Evolutionary conservation across 2,113 vertebrate genomes (phyloP), one percentile per base, ranked within the genome.

Genomic region (Microtus richardsoni): DNA sequence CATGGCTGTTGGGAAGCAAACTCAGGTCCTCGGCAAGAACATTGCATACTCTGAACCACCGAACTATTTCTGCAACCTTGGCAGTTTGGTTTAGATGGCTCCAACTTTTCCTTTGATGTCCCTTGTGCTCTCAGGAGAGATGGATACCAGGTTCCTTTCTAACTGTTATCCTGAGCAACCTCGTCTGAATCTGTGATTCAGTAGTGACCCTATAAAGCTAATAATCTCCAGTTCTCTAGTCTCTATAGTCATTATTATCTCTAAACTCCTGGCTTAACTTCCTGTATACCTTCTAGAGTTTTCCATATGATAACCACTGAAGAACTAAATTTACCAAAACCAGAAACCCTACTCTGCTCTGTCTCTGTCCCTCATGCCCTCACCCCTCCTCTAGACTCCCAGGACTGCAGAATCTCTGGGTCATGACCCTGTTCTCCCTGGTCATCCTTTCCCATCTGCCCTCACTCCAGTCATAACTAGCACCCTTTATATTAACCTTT

Each of bases 271-370:
- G 58, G 19, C 0, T 0, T 58, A 66, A 62, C 21, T 74, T 21
- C 7, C 2, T 44, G 10, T 36, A 26, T 74, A 14, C 84, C 93
- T 88, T 96, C 41, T 60, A 85, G 12, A 88, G 22, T 52, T 91
- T 95, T 39, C 89, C 3, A 82, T 21, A 6, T 62, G 58, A 12
- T 73, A 58, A 11, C 3, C 26, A 82, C 52, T 78, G 91, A 19
- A 93, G 44, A 94, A 86, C 19, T 39, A 93, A 77, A 86, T 64
- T 26, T 74, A 73, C 62, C 85, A 84, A 68, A 73, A 33, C 64
- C n/a, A 89, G 74, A 79, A 79, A 62, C 39, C 14, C 9, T 21
- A 33, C 36, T 92, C 4, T 30, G 47, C 7, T 68, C 41, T 5
- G 6, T 39, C 36, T 21, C 49, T 77, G n/a, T 49, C 28, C 62